A percentile compares a stretch with the other conserved stretches of the same genome.
Evolutionary conservation across 2,113 vertebrate species (phyloP).

Genomic region (Syngnathoides biaculeatus): DNA sequence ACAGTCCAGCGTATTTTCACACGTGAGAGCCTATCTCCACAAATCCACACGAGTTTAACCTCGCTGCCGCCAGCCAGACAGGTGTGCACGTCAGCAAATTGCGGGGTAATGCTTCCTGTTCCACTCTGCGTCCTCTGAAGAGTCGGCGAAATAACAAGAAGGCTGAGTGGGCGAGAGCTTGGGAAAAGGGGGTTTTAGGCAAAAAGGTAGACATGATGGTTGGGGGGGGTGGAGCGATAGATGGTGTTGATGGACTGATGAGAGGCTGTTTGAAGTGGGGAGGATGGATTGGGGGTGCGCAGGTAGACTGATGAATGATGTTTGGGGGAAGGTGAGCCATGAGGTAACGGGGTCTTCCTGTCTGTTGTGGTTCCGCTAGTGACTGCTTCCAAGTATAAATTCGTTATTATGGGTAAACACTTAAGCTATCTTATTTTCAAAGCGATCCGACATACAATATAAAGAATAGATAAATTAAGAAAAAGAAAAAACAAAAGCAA

Average conservation of each 20-base stretch:
- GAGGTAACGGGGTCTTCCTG: slow-evolving; percentile 39
- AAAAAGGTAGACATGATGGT: slow-evolving; percentile 43
- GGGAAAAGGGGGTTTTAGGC: slow-evolving; percentile 53
- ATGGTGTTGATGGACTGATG: slow-evolving; percentile 54
- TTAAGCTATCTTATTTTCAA: no score
- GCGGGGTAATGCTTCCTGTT: slow-evolving; percentile 48
- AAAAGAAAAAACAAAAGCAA: no score
- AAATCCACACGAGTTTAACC: slow-evolving; percentile 8
- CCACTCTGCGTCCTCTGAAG: slow-evolving; percentile 21
- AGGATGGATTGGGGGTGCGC: slow-evolving; percentile 48
- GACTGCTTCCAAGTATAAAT: no score
- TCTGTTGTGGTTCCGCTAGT: neutral
- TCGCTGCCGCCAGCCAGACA: slow-evolving; percentile 6
- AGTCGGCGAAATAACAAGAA: slow-evolving; percentile 47
- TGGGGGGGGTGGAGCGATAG: slow-evolving; percentile 48
- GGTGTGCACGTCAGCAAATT: slow-evolving; percentile 53
- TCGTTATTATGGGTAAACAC: no score
- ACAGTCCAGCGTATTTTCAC: neutral
- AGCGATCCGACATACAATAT: no score
- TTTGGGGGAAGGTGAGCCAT: slow-evolving; percentile 44
- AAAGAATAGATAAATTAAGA: no score
- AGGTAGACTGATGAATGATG: slow-evolving; percentile 61
- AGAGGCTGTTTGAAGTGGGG: slow-evolving; percentile 56
- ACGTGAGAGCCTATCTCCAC: neutral
- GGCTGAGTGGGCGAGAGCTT: slow-evolving; percentile 32